Conservation (phyloP, 2,888 invertebrate genomes). For the Xylocampa areola region DNA sequence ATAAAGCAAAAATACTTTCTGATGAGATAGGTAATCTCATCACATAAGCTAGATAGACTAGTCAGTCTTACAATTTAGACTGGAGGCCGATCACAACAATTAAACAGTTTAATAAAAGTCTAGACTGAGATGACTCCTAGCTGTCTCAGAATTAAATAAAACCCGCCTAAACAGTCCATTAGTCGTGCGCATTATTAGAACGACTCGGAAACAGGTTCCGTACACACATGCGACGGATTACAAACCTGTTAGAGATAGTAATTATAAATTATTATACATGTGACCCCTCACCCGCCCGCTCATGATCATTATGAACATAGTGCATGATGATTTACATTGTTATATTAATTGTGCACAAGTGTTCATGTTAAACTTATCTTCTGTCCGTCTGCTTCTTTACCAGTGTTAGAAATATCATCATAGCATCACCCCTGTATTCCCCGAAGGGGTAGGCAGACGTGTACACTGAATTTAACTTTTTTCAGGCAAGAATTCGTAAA, state of each 20-base stretch:
- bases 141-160: background rate
- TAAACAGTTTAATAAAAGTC: background rate
- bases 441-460: no score
- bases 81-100: no score
- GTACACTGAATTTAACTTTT: no score
- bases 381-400: background rate
- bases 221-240: constrained; percentile 16
- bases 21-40: no score
- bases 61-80: no score
- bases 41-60: no score
- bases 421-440: no score
- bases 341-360: background rate
- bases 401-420: no score
- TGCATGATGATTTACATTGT: constrained; percentile 4
- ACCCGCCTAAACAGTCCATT: background rate
- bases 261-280: constrained; percentile 21
- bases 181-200: constrained; percentile 6
- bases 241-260: constrained; percentile 13
- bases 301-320: no score
- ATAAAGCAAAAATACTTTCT: no score
- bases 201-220: constrained; percentile 9
- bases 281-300: constrained; percentile 35
- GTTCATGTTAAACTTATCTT: background rate
- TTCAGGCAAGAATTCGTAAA: no score
- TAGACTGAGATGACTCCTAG: background rate